phyloP scores from a whole-genome alignment of 2,888 invertebrate species.

The Megaustenia siamemsis region DNA sequence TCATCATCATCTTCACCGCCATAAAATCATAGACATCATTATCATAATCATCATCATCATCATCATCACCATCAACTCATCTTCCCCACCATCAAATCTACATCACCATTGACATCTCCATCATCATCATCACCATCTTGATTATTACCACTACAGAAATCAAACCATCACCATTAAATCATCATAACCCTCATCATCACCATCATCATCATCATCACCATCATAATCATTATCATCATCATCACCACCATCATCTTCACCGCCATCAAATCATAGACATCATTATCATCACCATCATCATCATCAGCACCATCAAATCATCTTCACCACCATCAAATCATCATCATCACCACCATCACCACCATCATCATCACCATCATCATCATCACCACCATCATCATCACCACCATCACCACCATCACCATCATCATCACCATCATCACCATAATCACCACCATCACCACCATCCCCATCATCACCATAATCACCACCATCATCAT shows the following conservation, averaged over 20 bases:
- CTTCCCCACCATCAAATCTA: too few relatives aligned
- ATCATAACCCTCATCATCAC: not conserved
- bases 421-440: slow-evolving; percentile 9
- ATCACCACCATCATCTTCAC: too few relatives aligned
- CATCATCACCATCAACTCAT: too few relatives aligned
- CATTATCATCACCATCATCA: not conserved
- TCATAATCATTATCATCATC: too few relatives aligned
- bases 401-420: not conserved
- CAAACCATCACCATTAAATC: not conserved
- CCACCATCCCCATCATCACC: not conserved
- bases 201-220: not conserved
- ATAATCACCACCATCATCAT: slow-evolving; percentile 2
- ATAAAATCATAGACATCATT: not conserved
- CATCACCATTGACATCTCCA: too few relatives aligned
- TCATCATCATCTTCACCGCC: not conserved
- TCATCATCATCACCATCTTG: too few relatives aligned
- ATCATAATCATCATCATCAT: too few relatives aligned
- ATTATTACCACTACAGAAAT: too few relatives aligned
- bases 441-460: not conserved
- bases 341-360: not conserved
- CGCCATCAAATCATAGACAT: not conserved
- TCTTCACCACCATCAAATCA: not conserved
- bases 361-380: slow-evolving; percentile 8
- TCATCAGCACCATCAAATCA: not conserved
- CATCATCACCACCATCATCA: slow-evolving; percentile 5